Conservation (phyloP, 2,888 invertebrate genomes). For the Orthonychiurus folsomi region DNA sequence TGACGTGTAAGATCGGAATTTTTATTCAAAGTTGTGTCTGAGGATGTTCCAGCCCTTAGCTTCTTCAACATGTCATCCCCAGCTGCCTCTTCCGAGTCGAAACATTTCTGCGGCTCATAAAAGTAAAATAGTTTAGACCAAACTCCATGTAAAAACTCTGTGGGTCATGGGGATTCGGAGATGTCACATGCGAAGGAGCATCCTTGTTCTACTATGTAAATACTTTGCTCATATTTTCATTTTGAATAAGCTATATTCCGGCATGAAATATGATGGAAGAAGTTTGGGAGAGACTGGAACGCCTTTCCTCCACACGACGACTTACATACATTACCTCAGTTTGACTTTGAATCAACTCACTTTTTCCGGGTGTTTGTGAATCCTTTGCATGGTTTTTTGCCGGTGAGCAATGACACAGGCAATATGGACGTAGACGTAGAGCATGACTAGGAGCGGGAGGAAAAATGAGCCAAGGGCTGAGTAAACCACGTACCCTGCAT, state of each 20-base stretch:
- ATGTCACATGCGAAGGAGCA: no score
- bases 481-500: conserved; percentile 87
- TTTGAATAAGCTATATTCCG: neutral
- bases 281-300: neutral
- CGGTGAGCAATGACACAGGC: conserved; percentile 72
- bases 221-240: no score
- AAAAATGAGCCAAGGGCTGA: conserved; percentile 95
- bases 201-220: no score
- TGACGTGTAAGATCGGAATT: neutral
- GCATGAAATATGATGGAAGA: neutral
- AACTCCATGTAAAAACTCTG: no score
- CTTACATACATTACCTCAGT: no score
- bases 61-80: conserved; percentile 4
- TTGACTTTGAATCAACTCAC: neutral
- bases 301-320: neutral
- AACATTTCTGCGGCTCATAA: neutral
- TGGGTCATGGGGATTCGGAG: no score
- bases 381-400: conserved; percentile 50
- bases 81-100: conserved; percentile 5
- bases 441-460: conserved; percentile 89
- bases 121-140: neutral
- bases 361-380: conserved; percentile 44
- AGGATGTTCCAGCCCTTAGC: neutral
- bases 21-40: neutral
- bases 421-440: conserved; percentile 83